phyloP scores from a whole-genome alignment of 2,888 invertebrate genomes.

The Pseudanteris insignis region DNA sequence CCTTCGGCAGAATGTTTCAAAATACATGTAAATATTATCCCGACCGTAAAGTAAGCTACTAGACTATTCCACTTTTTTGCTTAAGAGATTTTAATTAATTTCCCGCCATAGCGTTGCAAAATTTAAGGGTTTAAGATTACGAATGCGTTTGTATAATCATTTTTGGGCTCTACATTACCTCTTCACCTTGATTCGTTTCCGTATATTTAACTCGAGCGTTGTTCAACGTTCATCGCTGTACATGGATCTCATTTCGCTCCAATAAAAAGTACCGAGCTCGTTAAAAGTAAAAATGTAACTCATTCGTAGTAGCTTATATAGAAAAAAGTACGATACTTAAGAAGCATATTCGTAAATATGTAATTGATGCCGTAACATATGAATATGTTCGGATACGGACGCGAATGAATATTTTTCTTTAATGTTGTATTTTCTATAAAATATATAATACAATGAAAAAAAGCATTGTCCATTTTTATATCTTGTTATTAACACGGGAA shows the following conservation, averaged over 20 bases:
- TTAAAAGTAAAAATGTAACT: conserved; percentile 41
- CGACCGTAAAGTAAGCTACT: conserved; percentile 33
- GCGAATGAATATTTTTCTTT: conserved; percentile 2
- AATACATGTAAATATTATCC: conserved; percentile 34
- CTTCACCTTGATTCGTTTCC: conserved; percentile 41
- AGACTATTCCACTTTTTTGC: conserved; percentile 28
- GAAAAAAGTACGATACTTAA: conserved; percentile 32
- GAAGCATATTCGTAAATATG: no score
- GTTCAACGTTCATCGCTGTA: conserved; percentile 41
- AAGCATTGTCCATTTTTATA: no score
- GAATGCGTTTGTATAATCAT: conserved; percentile 38
- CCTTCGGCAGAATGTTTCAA: conserved; percentile 22
- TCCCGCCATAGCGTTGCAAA: conserved; percentile 31
- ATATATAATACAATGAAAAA: no score
- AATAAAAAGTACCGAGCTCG: conserved; percentile 41
- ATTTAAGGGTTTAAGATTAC: conserved; percentile 34
- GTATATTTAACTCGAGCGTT: conserved; percentile 43
- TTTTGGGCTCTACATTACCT: conserved; percentile 40
- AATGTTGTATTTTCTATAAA: no score
- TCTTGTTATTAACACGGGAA: no score
- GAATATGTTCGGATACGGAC: no score
- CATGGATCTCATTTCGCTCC: conserved; percentile 41
- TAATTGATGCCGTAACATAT: no score
- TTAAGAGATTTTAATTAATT: conserved; percentile 41
- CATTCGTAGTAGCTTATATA: conserved; percentile 30